Percentiles rank a stretch among this genome's conserved stretches.
phyloP scores from a whole-genome alignment of 2,888 invertebrate species.

The Corythucha ciliata region DNA sequence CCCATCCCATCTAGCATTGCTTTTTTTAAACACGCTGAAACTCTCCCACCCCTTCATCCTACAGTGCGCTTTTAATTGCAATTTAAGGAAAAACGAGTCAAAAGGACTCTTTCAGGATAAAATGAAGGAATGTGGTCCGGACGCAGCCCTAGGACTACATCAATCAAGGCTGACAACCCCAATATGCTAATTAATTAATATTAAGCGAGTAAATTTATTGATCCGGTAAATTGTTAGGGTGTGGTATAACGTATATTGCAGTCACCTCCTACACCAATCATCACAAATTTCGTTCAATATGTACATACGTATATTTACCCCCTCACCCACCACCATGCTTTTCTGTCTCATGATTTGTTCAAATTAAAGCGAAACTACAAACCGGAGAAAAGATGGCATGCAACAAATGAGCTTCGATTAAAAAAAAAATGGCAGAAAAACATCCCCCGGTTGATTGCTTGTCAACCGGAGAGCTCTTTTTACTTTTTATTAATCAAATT shows the following conservation, averaged over 20 bases:
- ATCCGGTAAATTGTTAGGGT: conserved; percentile 13
- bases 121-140: too few species aligned
- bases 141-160: conserved; percentile 12
- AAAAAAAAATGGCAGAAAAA: conserved; percentile 4
- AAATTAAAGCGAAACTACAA: too few species aligned
- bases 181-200: conserved; percentile 24
- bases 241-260: conserved; percentile 7
- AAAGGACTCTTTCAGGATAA: not conserved
- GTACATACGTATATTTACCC: too few species aligned
- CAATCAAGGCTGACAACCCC: conserved; percentile 18
- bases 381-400: conserved; percentile 14
- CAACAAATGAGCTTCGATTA: conserved; percentile 14
- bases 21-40: too few species aligned
- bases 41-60: too few species aligned
- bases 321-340: too few species aligned
- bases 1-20: not conserved
- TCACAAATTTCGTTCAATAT: too few species aligned
- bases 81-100: too few species aligned
- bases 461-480: too few species aligned
- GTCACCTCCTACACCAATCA: conserved; percentile 3
- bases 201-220: conserved; percentile 18
- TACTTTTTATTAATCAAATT: too few species aligned
- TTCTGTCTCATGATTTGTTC: too few species aligned
- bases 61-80: too few species aligned
- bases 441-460: conserved; percentile 10